Evolutionary conservation across 2,888 invertebrate species (phyloP), one percentile per base, ranked within the genome.

Genomic region (Hylaea fasciaria): DNA sequence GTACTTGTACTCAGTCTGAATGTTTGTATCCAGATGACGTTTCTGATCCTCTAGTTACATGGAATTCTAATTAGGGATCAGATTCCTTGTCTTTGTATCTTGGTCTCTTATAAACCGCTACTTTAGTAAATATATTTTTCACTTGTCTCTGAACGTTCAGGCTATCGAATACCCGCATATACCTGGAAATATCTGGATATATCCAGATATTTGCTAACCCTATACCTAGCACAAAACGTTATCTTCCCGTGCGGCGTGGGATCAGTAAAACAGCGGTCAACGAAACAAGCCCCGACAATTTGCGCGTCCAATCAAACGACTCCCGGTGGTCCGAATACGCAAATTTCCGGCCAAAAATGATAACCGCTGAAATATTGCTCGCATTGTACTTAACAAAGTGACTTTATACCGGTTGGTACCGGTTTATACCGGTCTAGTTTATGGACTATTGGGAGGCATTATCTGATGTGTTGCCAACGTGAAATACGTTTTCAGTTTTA

Each of bases 261-360:
- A 44, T 68, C 70, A 65, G 73, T 78, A 79, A 78, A 80, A 68
- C 57, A 51, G 45, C 48, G 44, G 60, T 66, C 72, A 75, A 72
- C 66, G 69, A 76, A 73, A 76, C 71, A 73, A 73, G 74, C 65
- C 68, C 64, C 73, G 76, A 82, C 83, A 82, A 79, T 77, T 79
- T 74, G 75, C 72, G 70, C 69, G 76, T 78, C 81, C 82, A 82
- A 85, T 83, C 85, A 82, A 85, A 88, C 74, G 68, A 74, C 76
- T 78, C 87, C 87, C 86, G 70, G 65, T 76, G 81, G 85, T 66
- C 61, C 64, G 69, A 65, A 74, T 76, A 78, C 78, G 81, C 81
- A 82, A 83, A 85, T 81, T 78, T 76, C 71, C 66, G 68, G 80
- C 84, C 86, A 85, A 87, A 88, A 87, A 85, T 85, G 86, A 89